These are phyloP conservation scores for Diogma glabrata DNA, from an alignment of 2,888 invertebrate genomes.

Conservation along the genomic window DNA sequence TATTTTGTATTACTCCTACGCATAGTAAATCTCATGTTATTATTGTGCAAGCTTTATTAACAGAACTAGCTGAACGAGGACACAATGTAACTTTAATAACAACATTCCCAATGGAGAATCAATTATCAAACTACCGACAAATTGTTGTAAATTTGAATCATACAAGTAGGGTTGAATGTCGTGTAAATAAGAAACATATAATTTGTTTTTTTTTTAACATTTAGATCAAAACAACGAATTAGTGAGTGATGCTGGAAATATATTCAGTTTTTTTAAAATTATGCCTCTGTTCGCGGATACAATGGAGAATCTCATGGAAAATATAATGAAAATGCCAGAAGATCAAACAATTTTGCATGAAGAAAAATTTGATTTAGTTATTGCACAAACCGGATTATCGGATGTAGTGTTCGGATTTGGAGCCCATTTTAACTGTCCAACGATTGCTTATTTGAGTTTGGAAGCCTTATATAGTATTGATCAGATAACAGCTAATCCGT, in stretches of 20 bases:
- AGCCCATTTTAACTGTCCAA: conserved; percentile 27
- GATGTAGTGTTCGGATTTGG: too few species aligned
- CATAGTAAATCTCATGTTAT: background rate
- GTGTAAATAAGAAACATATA: background rate
- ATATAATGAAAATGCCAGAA: background rate
- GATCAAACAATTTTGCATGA: background rate
- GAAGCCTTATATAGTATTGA: background rate
- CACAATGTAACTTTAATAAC: background rate
- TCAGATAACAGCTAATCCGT: background rate
- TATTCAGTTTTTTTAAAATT: too few species aligned
- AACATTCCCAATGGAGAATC: background rate
- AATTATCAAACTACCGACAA: conserved; percentile 1
- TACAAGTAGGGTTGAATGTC: background rate
- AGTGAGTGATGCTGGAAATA: too few species aligned
- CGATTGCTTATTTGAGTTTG: conserved; percentile 17
- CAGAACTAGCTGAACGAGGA: background rate
- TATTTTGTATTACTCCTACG: background rate
- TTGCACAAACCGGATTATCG: background rate
- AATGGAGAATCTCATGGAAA: too few species aligned
- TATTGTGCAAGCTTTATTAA: background rate
- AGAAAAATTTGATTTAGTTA: conserved; percentile 2
- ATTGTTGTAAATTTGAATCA: background rate
- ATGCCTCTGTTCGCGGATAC: too few species aligned
- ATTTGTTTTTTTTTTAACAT: too few species aligned
- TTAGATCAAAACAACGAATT: too few species aligned